A percentile compares a stretch with the other conserved stretches of the same genome.
phyloP scores from a whole-genome alignment of 1,140 invertebrate genomes.

The Heliothis subflexa region DNA sequence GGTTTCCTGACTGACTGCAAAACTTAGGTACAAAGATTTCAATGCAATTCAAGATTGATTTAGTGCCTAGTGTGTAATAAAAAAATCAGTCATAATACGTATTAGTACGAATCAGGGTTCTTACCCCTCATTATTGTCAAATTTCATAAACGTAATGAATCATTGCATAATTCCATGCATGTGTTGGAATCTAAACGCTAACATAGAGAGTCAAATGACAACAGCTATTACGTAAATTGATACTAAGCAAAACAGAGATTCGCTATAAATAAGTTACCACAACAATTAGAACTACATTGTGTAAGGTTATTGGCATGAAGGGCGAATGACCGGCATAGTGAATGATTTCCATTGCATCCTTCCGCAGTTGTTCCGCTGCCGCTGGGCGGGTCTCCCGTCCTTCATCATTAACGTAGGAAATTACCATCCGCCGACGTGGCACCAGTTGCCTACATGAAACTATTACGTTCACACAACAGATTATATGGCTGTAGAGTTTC shows the following conservation, averaged over 20 bases:
- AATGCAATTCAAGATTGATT: too few species aligned
- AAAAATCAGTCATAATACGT: too few species aligned
- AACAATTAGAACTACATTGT: background rate
- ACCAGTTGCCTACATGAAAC: slow-evolving; percentile 19
- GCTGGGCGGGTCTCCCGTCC: slow-evolving; percentile 15
- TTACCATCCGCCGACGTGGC: slow-evolving; percentile 34
- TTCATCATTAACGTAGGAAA: slow-evolving; percentile 43
- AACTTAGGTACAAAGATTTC: too few species aligned
- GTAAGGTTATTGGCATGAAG: slow-evolving; percentile 27
- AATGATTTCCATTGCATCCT: slow-evolving; percentile 42
- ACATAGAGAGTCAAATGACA: background rate
- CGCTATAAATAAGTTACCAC: background rate
- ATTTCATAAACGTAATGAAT: background rate
- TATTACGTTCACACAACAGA: slow-evolving; percentile 22
- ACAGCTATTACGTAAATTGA: background rate
- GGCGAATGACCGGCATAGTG: slow-evolving; percentile 17
- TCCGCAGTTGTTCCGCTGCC: slow-evolving; percentile 30
- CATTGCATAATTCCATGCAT: background rate
- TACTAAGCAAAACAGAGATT: background rate
- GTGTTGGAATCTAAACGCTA: background rate
- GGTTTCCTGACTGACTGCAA: background rate
- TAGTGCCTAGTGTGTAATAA: too few species aligned
- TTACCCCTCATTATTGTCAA: too few species aligned
- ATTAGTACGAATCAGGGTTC: too few species aligned
- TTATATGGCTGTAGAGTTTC: background rate